Evolutionary conservation across 30 jellyfish, hydroid and myxozoan species (phyloP), one percentile per base, ranked within the genome.

Genomic region (Haliclystus octoradiatus): DNA sequence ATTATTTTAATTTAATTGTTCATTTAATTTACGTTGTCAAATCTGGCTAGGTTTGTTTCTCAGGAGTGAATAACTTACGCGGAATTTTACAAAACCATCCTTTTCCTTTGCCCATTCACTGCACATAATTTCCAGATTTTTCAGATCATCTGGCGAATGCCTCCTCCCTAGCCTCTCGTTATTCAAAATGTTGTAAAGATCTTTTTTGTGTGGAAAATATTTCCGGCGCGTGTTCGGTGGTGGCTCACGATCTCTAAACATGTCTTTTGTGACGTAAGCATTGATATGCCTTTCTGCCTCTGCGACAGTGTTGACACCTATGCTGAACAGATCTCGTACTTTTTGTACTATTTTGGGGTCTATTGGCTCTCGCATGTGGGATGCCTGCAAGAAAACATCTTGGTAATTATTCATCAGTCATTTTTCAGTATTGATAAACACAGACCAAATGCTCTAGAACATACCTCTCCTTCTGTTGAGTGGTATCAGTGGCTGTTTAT

Each of bases 221-320:
- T 71, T n/a, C 73, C 82, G 29, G 25, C 74, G 22, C 13, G 82
- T 31, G 12, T 24, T 27, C 22, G 74, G 26, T 25, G 82, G 82
- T 27, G 82, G 73, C 25, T 52, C 52, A 13, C 34, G 65, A 50
- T 33, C 82, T 2, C 72, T 50, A 52, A 71, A 71, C 47, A 71
- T 9, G 24, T 71, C 72, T 13, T 71, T 33, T 31, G 24, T 19
- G 22, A 71, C 72, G 24, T 22, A 71, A 33, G 52, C 57, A 26
- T 29, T 23, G 63, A 71, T 30, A 40, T 71, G 82, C 3, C 82
- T 52, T 50, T 53, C 47, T 14, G 57, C 82, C 57, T 71, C 74
- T 2, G 61, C 32, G 31, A 71, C 72, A 26, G 64, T 50, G 22
- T 60, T 52, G 25, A 71, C 82, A n/a, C 82, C 82, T n/a, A 71